These are phyloP conservation scores for Rhynchophorus ferrugineus DNA, from an alignment of 1,140 invertebrate genomes.

Conservation along the genomic window DNA sequence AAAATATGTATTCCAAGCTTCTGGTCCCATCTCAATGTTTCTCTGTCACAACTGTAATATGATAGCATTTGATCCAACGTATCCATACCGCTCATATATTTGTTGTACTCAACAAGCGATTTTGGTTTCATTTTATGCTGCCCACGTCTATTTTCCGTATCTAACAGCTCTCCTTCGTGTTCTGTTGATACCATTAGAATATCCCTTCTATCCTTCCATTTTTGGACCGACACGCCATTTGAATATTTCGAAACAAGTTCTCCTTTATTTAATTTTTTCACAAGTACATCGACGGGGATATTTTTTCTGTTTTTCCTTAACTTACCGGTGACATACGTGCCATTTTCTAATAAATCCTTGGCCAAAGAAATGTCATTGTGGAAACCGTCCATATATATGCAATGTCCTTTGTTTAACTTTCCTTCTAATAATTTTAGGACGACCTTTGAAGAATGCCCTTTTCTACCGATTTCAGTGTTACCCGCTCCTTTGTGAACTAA, in stretches of 20 bases:
- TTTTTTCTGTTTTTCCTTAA: slow-evolving; percentile 26
- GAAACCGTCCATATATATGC: slow-evolving; percentile 39
- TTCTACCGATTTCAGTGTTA: slow-evolving; percentile 17
- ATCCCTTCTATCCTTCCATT: slow-evolving; percentile 34
- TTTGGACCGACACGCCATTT: slow-evolving; percentile 28
- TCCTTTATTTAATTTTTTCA: slow-evolving; percentile 30
- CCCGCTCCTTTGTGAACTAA: slow-evolving; percentile 7
- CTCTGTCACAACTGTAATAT: not conserved
- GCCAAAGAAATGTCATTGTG: slow-evolving; percentile 26
- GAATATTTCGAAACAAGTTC: slow-evolving; percentile 31
- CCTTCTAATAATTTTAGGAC: slow-evolving; percentile 31
- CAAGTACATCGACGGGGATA: slow-evolving; percentile 28
- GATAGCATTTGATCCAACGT: not conserved
- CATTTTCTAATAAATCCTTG: slow-evolving; percentile 25
- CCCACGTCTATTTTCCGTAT: not conserved
- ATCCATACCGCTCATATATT: not conserved
- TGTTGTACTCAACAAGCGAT: not conserved
- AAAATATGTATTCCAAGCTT: not conserved
- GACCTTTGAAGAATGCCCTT: slow-evolving; percentile 29
- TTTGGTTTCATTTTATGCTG: not conserved
- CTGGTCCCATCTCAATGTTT: not conserved
- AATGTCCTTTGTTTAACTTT: slow-evolving; percentile 32
- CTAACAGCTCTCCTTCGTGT: not conserved
- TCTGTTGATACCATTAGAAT: not conserved
- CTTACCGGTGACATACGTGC: slow-evolving; percentile 32